Base-by-base conservation (phyloP, 2,113 vertebrate genomes). In the Casuarius casuarius region DNA sequence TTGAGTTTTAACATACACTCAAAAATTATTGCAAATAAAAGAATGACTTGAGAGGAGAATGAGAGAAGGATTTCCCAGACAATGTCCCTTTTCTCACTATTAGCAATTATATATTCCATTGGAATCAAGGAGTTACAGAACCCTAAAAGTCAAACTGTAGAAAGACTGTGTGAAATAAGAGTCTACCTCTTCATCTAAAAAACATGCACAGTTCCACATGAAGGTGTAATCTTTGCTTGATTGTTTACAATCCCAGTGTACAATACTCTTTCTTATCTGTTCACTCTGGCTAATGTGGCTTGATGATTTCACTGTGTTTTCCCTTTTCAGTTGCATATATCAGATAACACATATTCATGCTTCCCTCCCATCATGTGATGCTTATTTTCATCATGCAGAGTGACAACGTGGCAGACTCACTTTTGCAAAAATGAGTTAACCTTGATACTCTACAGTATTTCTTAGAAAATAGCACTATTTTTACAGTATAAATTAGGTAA, bases 271-370 rank as follows among this genome's bases (percentile, higher is more conserved):
- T 76, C 68, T 95, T 97, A 95, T 97, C 93, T 95, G 49, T 35
- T 92, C 80, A 70, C 54, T 95, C 86, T 91, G 96, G 94, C 85
- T 94, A 96, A 87, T 94, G 92, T 89, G 93, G 92, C 86, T 96
- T 92, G 90, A 62, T 82, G 88, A 95, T 84, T 96, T 95, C 84
- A 92, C 40, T 93, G 72, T 84, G 83, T 94, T 93, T 97, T 96
- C 74, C 76, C 62, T 95, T 96, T 96, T 95, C 83, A 89, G 4
- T 33, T 17, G 5, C 67, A 49, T 89, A 81, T 25, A 84, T 84
- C 83, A 96, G 95, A 96, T 96, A 92, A 58, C 44, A 95, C 79
- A 89, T 91, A 95, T 74, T 93, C 49, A 48, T 71, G 81, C 42
- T 94, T 96, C 93, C 80, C 70, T 91, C 89, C 44, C 52, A 59